Base-by-base conservation (phyloP, 2,113 vertebrate species). In the Pheucticus melanocephalus region DNA sequence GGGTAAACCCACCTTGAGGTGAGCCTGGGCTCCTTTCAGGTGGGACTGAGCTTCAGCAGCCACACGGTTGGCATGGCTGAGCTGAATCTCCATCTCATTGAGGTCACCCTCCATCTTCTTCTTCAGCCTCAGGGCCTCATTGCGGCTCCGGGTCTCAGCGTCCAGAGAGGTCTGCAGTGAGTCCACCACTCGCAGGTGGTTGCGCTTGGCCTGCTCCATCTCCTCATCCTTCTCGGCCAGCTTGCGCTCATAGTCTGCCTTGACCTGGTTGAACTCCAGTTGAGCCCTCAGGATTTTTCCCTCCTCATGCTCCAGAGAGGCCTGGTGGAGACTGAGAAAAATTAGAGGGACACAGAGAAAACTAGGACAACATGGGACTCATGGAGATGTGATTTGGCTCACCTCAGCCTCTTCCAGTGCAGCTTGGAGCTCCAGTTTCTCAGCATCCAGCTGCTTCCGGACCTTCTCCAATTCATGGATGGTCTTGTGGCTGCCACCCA, bases 71-170 rank as follows among this genome's bases (percentile, higher is more conserved):
- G 98, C 97, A 16, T 98, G 98, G 90, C 98, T 98, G 12, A 99
- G 98, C 95, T 99, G 99, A 81, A 99, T 98, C 97, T 99, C 99
- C 99, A 99, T 99, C 98, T 99, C 98, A 0, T 99, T 99, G 65
- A 99, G 98, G 96, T 99, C 98, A 1, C 99, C 99, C 88, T 99
- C 99, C 99, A 98, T 99, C 98, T 98, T 99, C 98, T 98, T 99
- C 97, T 99, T 99, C 82, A 99, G 81, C 66, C 99, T 96, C 44
- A 99, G 97, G 19, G 99, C 99, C 94, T 99, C 99, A 0, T 99
- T 99, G 87, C 99, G 98, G 97, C 99, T 99, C 40, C 99, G 98
- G 1, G 97, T 97, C 97, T 99, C 99, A 0, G 99, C 98, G 0
- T 99, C 99, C 88, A 99, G 97, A 2, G 99, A 99, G 40, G 98